Evolutionary conservation across 2,888 invertebrate genomes (phyloP).

Genomic region (Unio pictorum): DNA sequence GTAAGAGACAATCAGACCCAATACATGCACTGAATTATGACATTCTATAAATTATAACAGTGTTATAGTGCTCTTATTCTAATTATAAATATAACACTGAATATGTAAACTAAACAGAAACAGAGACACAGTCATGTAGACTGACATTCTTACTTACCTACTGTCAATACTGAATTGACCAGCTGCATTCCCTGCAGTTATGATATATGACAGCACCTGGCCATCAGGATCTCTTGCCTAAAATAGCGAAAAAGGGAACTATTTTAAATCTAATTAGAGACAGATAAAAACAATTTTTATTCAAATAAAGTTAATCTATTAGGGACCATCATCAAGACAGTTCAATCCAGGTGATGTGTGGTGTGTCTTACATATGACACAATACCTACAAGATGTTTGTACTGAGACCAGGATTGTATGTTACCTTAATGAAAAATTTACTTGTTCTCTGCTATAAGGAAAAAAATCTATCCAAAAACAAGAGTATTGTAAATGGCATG

Average conservation of each 20-base stretch:
- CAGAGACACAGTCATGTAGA: conserved; percentile 5
- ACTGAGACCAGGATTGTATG: too few relatives aligned
- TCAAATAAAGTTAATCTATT: too few relatives aligned
- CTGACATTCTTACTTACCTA: not conserved
- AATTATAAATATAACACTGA: not conserved
- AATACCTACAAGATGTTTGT: too few relatives aligned
- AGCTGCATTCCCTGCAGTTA: conserved; percentile 27
- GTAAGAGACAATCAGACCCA: not conserved
- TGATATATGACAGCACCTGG: conserved; percentile 27
- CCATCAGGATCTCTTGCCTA: conserved; percentile 49
- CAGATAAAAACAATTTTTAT: too few relatives aligned
- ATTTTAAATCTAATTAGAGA: too few relatives aligned
- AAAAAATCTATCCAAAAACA: too few relatives aligned
- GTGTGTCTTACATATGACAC: too few relatives aligned
- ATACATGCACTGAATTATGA: not conserved
- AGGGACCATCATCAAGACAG: too few relatives aligned
- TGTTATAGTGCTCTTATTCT: not conserved
- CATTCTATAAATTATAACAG: not conserved
- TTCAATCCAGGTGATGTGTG: too few relatives aligned
- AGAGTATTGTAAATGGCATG: too few relatives aligned
- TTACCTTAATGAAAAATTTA: too few relatives aligned
- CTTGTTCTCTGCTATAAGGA: too few relatives aligned
- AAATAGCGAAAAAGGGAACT: not conserved
- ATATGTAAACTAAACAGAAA: not conserved
- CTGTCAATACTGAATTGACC: conserved; percentile 8